Conservation (phyloP, 2,113 vertebrate species). For the Ploceus nigricollis region DNA sequence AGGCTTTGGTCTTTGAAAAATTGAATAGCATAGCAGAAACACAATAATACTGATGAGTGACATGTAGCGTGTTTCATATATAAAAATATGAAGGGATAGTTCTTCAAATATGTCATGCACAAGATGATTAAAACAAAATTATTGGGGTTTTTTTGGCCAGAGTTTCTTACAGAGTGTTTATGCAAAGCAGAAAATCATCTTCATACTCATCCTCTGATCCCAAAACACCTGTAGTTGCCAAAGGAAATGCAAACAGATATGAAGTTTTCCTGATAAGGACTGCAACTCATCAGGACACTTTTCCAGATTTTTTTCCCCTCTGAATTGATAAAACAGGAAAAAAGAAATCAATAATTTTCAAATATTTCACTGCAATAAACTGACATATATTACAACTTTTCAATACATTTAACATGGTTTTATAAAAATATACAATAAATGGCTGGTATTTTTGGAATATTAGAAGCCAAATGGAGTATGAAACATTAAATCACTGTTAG, state of each 20-base stretch:
- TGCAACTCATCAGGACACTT: conserved; percentile 49
- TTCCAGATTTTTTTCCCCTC: background rate
- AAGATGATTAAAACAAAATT: conserved; percentile 48
- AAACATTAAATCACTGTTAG: background rate
- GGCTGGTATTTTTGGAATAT: background rate
- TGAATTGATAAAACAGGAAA: background rate
- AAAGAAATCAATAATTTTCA: background rate
- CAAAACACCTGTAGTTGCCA: conserved; percentile 59
- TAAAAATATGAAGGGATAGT: background rate
- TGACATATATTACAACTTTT: background rate
- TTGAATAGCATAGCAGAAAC: background rate
- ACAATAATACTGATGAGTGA: background rate
- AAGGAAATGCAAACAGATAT: conserved; percentile 59
- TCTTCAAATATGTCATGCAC: conserved; percentile 60
- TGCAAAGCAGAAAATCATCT: conserved; percentile 20
- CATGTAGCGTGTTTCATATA: background rate
- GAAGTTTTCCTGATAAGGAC: conserved; percentile 43
- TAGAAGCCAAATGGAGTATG: background rate
- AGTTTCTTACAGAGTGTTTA: background rate
- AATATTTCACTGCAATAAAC: background rate
- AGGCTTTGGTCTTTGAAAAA: background rate
- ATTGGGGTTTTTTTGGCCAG: background rate
- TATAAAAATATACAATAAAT: background rate
- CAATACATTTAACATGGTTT: background rate
- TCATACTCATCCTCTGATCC: conserved; percentile 52